Evolutionary conservation across 2,113 vertebrate species (phyloP), one percentile per base, ranked within the genome.

Genomic region (Hydropotes inermis): DNA sequence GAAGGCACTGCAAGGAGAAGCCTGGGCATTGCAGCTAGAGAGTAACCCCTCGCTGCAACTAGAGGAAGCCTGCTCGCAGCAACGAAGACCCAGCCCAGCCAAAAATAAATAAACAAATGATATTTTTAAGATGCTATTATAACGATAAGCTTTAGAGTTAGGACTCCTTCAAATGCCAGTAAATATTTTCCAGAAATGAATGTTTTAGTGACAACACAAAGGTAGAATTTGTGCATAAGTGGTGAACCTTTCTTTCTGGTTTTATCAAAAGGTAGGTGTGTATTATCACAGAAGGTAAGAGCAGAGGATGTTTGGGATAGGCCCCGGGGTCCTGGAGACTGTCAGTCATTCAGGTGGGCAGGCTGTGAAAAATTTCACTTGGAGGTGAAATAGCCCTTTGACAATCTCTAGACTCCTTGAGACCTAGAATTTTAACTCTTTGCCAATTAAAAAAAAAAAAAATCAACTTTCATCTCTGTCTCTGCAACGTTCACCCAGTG

Each of bases 311-410:
- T n/a, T 27, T 13, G 8, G 30, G 12, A 25, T 60, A 30, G 12
- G 16, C n/a, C 1, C 17, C 17, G 0, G 6, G 39, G 23, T 17
- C 52, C 0, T 1, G n/a, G 14, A 30, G 3, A 16, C 23, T 1
- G 7, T 19, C 16, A 3, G 67, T 12, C 19, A 28, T 19, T 6
- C 27, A 58, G 58, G 33, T 6, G 7, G 43, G 6, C 5, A 0
- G 17, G 15, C 7, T 43, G 36, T 0, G 16, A 14, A 74, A 74
- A 13, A 25, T 13, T 74, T 74, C 67, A 74, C 67, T 74, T 7
- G 3, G 13, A 14, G 12, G 4, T 13, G 21, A 36, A 60, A 7
- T 6, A 61, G 43, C 17, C 5, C 39, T 57, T 39, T 13, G 21
- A 27, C 0, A 14, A 5, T 91, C 33, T 54, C 27, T 3, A 6